phyloP scores from a whole-genome alignment of 2,888 invertebrate genomes.

The Lacanobia wlatinum region DNA sequence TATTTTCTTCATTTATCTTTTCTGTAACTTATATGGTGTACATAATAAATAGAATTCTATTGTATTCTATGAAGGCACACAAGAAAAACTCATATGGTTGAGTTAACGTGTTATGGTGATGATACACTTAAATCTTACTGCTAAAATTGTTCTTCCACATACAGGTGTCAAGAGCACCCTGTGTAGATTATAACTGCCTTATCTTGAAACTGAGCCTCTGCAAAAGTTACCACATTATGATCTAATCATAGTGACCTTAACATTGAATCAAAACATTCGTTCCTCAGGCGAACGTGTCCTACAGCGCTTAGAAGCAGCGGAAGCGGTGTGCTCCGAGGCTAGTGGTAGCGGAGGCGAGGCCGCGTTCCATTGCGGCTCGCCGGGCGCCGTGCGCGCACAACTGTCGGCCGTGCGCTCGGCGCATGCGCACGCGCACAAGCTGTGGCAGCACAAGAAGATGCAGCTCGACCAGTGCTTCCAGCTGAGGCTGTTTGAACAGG shows the following conservation, averaged over 20 bases:
- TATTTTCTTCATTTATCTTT: too few relatives aligned
- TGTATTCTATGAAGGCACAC: too few relatives aligned
- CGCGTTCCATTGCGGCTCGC: conserved; percentile 94
- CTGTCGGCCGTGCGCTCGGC: conserved; percentile 96
- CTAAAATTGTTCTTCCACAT: not conserved
- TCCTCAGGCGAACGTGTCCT: conserved; percentile 92
- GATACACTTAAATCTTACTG: not conserved
- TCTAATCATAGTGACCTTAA: conserved; percentile 24
- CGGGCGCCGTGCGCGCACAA: conserved; percentile 94
- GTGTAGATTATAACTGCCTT: not conserved
- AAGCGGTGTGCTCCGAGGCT: conserved; percentile 90
- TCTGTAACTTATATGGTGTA: too few relatives aligned
- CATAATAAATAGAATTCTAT: too few relatives aligned
- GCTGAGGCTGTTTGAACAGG: conserved; percentile 98
- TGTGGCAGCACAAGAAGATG: conserved; percentile 98
- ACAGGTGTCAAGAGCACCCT: not conserved
- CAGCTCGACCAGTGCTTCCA: conserved; percentile 99
- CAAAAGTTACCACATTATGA: not conserved
- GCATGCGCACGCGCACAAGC: conserved; percentile 97
- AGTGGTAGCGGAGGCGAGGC: conserved; percentile 92
- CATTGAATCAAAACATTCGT: not conserved
- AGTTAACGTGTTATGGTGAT: not conserved
- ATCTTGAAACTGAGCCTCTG: not conserved
- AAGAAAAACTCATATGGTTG: too few relatives aligned
- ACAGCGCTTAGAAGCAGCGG: conserved; percentile 91